Conservation (phyloP, 64 coral and sea anemone genomes). For the Stylophora pistillata region DNA sequence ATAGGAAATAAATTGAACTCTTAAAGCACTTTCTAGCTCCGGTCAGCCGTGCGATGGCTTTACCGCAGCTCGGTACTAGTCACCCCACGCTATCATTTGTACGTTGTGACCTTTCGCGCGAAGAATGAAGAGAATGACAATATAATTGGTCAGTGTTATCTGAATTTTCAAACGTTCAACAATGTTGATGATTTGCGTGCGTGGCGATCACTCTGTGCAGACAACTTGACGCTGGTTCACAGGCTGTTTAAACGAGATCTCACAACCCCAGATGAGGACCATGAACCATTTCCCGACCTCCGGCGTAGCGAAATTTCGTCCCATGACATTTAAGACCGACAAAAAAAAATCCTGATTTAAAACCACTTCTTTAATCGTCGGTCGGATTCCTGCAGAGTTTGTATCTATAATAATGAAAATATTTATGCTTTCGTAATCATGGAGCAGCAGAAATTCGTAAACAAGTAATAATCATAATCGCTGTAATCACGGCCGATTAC, state of each 20-base stretch:
- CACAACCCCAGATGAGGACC: slow-evolving; percentile 30
- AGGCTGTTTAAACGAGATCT: slow-evolving; percentile 98
- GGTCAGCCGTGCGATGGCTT: neutral
- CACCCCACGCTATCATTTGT: slow-evolving; percentile 2
- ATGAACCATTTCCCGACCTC: slow-evolving; percentile 17
- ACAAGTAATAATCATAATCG: slow-evolving; percentile 98
- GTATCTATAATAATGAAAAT: slow-evolving; percentile 71
- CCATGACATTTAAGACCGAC: neutral
- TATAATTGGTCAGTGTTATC: slow-evolving; percentile 85
- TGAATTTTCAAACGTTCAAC: slow-evolving; percentile 67
- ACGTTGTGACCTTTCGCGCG: slow-evolving; percentile 57
- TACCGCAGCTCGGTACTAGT: slow-evolving; percentile 10
- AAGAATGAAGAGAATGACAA: slow-evolving; percentile 76
- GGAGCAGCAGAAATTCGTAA: slow-evolving; percentile 87
- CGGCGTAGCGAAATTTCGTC: neutral
- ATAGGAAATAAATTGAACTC: slow-evolving; percentile 60
- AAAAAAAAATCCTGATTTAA: slow-evolving; percentile 33
- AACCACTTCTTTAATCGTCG: slow-evolving; percentile 48
- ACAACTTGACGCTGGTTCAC: slow-evolving; percentile 81
- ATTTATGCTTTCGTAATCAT: slow-evolving; percentile 82
- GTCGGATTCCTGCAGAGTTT: slow-evolving; percentile 41
- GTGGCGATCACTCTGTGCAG: slow-evolving; percentile 59
- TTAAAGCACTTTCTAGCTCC: slow-evolving; percentile 8
- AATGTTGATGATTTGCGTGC: slow-evolving; percentile 74
- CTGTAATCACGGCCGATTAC: slow-evolving; percentile 88